Conservation (phyloP, 1,140 invertebrate species). For the Dendroctonus ponderosae region DNA sequence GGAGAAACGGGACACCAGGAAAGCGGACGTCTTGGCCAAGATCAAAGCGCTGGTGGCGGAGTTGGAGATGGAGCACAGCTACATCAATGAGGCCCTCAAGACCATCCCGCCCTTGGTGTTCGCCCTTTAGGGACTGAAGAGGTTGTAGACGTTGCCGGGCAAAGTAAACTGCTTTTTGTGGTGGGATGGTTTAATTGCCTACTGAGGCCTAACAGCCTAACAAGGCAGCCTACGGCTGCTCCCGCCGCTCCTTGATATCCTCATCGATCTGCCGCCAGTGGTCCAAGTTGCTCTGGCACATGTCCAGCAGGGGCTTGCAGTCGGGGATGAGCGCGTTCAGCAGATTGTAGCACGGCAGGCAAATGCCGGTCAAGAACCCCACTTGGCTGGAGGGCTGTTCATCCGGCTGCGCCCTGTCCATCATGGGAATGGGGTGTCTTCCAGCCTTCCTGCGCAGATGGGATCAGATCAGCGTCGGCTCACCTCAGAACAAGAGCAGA, state of each 20-base stretch:
- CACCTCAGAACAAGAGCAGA: background rate
- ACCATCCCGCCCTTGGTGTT: slow-evolving; percentile 49
- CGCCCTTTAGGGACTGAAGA: background rate
- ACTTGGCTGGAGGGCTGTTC: slow-evolving; percentile 76
- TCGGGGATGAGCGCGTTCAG: slow-evolving; percentile 67
- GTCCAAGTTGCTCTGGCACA: slow-evolving; percentile 61
- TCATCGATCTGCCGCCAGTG: slow-evolving; percentile 57
- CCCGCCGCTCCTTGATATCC: slow-evolving; percentile 5
- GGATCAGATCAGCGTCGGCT: background rate
- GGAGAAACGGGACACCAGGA: slow-evolving; percentile 53
- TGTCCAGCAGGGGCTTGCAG: slow-evolving; percentile 67
- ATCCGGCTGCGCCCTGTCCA: slow-evolving; percentile 73
- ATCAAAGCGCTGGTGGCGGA: slow-evolving; percentile 55
- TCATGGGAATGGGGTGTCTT: slow-evolving; percentile 74
- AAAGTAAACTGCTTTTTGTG: no score
- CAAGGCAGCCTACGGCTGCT: no score
- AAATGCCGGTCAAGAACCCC: slow-evolving; percentile 76
- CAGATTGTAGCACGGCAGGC: slow-evolving; percentile 76
- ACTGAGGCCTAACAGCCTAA: no score
- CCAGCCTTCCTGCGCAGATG: slow-evolving; percentile 54
- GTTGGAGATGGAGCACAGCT: slow-evolving; percentile 53
- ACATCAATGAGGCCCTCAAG: slow-evolving; percentile 53
- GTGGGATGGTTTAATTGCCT: no score
- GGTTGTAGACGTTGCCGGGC: no score
- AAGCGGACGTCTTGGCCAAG: slow-evolving; percentile 55